These are phyloP conservation scores for Stictocephala bisonia DNA, from an alignment of 2,888 invertebrate genomes.

Conservation along the genomic window DNA sequence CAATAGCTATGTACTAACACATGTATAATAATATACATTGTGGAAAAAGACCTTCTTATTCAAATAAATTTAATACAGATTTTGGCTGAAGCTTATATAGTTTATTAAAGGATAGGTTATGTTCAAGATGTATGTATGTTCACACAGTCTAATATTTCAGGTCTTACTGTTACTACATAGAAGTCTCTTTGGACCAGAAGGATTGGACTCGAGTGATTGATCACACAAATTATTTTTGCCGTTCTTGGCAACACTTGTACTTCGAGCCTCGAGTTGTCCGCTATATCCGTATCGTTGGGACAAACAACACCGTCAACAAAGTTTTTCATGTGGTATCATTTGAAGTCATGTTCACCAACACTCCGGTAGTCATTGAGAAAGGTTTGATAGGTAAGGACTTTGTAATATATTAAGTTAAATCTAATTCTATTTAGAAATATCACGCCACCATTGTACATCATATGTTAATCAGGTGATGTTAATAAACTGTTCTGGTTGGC, in stretches of 20 bases:
- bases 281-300: slow-evolving; percentile 85
- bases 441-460: no score
- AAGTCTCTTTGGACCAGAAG: slow-evolving; percentile 94
- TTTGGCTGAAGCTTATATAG: not conserved
- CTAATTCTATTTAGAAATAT: no score
- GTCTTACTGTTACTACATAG: slow-evolving; percentile 90
- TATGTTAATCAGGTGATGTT: no score
- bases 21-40: no score
- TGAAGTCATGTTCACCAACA: slow-evolving; percentile 87
- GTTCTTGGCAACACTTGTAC: slow-evolving; percentile 96
- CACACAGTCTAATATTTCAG: no score
- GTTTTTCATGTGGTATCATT: slow-evolving; percentile 95
- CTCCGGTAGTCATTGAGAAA: slow-evolving; percentile 78
- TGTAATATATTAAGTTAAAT: no score
- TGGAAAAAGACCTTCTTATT: no score
- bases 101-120: not conserved
- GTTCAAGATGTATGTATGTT: no score
- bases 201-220: slow-evolving; percentile 96
- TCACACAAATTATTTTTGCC: slow-evolving; percentile 90
- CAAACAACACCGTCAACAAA: slow-evolving; percentile 95
- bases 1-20: no score
- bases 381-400: slow-evolving; percentile 71
- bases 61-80: not conserved
- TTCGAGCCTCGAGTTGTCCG: slow-evolving; percentile 91
- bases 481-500: no score